Percentiles rank a stretch among this genome's conserved stretches.
phyloP scores from a whole-genome alignment of 1,140 invertebrate species.

The Periplaneta americana region DNA sequence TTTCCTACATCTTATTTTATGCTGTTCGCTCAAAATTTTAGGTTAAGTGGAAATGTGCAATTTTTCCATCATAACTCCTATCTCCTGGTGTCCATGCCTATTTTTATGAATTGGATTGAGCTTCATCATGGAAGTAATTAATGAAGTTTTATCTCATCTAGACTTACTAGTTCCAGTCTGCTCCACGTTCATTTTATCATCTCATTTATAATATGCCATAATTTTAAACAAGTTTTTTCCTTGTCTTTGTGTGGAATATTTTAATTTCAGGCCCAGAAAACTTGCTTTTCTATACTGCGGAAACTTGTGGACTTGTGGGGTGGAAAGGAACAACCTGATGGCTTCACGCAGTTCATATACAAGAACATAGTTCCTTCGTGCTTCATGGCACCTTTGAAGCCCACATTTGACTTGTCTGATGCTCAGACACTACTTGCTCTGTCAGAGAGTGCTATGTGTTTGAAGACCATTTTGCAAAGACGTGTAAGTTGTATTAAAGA shows the following conservation, averaged over 20 bases:
- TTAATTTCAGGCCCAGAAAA: constrained; percentile 42
- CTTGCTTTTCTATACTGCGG: constrained; percentile 48
- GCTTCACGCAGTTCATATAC: constrained; percentile 47
- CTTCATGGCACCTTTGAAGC: constrained; percentile 47
- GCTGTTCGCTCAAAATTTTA: too few species aligned
- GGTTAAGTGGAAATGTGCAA: too few species aligned
- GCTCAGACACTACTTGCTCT: constrained; percentile 45
- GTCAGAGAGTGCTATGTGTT: constrained; percentile 39
- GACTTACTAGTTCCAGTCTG: too few species aligned
- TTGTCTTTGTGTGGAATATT: background rate
- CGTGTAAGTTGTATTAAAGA: constrained; percentile 33
- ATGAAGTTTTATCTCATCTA: too few species aligned
- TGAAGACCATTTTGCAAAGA: constrained; percentile 38
- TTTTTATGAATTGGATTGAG: too few species aligned
- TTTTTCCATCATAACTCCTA: too few species aligned
- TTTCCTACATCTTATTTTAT: too few species aligned
- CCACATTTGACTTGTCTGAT: constrained; percentile 49
- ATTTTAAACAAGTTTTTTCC: background rate
- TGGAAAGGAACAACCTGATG: constrained; percentile 33
- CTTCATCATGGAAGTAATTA: too few species aligned
- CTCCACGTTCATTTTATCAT: too few species aligned
- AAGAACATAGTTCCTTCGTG: constrained; percentile 50
- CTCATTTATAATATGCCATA: too few species aligned
- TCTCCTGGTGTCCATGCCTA: too few species aligned
- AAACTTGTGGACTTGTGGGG: constrained; percentile 49